These are phyloP conservation scores for Blera fallax DNA, from an alignment of 2,888 invertebrate species.

Conservation along the genomic window DNA sequence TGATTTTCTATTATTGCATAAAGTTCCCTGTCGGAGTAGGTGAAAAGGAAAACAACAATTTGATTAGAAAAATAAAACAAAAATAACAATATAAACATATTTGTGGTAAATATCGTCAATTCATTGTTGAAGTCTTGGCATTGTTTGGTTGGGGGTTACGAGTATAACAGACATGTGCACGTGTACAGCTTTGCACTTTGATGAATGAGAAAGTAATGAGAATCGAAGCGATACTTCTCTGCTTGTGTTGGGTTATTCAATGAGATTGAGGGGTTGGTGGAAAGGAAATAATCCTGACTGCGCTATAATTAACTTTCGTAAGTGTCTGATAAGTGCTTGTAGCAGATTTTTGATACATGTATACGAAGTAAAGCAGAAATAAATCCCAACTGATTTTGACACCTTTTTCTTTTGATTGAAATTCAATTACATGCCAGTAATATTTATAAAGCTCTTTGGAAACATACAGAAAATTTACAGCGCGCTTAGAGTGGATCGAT, in stretches of 20 bases:
- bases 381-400: constrained; percentile 55
- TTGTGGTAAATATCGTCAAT: constrained; percentile 36
- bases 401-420: constrained; percentile 34
- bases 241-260: neutral
- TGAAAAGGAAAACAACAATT: constrained; percentile 10
- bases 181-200: constrained; percentile 49
- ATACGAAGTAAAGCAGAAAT: constrained; percentile 14
- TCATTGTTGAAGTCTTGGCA: constrained; percentile 6
- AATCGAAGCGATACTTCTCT: constrained; percentile 18
- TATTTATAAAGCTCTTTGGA: neutral
- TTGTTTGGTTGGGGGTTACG: constrained; percentile 15
- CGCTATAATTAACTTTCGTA: constrained; percentile 61
- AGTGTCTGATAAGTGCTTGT: constrained; percentile 37
- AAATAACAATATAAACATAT: constrained; percentile 25
- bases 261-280: constrained; percentile 4
- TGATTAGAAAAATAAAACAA: constrained; percentile 23
- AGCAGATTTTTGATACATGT: constrained; percentile 19
- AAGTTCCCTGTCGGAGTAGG: constrained; percentile 84
- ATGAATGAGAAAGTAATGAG: constrained; percentile 61
- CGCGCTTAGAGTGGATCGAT: too few species aligned
- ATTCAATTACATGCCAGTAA: neutral
- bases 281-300: constrained; percentile 6
- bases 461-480: too few species aligned
- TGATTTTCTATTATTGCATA: constrained; percentile 94
- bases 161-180: constrained; percentile 30